phyloP scores from a whole-genome alignment of 2,888 invertebrate species.

The Amphipyra tragopoginis region DNA sequence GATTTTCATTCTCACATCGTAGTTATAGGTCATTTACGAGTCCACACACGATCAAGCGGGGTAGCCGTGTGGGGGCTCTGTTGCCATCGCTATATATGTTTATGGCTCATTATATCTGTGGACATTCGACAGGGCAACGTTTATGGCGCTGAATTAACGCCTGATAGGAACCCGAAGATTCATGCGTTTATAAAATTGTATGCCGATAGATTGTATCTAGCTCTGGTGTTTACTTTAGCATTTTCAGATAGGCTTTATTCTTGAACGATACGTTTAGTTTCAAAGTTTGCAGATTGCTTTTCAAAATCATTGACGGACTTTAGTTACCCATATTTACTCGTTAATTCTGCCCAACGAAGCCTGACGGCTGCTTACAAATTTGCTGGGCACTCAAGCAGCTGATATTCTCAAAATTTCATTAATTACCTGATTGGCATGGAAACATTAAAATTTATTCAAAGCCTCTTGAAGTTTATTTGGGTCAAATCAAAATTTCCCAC shows the following conservation, averaged over 20 bases:
- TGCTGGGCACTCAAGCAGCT: conserved; percentile 1
- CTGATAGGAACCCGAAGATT: conserved; percentile 60
- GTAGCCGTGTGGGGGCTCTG: conserved; percentile 37
- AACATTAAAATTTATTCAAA: conserved; percentile 46
- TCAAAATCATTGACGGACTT: neutral
- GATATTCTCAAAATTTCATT: conserved; percentile 26
- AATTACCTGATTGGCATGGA: conserved; percentile 35
- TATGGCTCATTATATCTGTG: conserved; percentile 69
- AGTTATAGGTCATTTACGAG: conserved; percentile 50
- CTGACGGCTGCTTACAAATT: conserved; percentile 4
- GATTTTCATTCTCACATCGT: conserved; percentile 43
- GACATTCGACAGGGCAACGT: conserved; percentile 66
- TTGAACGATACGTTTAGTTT: neutral
- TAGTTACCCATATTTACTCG: neutral
- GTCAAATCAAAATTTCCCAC: conserved; percentile 50
- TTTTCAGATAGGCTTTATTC: conserved; percentile 1
- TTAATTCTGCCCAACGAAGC: conserved; percentile 1
- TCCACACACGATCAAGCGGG: conserved; percentile 36
- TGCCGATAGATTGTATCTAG: conserved; percentile 24
- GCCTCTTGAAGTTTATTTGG: conserved; percentile 41
- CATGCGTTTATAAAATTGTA: conserved; percentile 36
- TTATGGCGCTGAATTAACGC: conserved; percentile 76
- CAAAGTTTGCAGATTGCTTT: neutral
- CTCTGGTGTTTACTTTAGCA: neutral
- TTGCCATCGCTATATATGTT: conserved; percentile 56